These are phyloP conservation scores for Deroptyus accipitrinus DNA, from an alignment of 2,113 vertebrate genomes.

Conservation along the genomic window DNA sequence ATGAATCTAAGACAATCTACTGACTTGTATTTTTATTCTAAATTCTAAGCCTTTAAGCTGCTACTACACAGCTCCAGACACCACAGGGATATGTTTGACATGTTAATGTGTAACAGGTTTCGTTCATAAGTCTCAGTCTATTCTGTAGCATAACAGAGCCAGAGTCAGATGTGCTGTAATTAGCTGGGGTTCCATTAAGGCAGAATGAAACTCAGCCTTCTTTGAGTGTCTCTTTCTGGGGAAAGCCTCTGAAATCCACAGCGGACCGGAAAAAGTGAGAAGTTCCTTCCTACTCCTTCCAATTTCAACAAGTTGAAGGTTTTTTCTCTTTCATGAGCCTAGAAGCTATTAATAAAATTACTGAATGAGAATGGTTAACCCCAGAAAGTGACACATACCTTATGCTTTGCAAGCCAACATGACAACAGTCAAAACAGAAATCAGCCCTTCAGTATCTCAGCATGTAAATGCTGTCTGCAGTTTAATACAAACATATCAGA, in stretches of 20 bases:
- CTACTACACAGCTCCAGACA: background rate
- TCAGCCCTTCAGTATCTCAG: background rate
- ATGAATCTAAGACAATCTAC: background rate
- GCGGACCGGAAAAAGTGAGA: background rate
- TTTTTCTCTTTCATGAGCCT: background rate
- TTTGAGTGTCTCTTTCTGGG: background rate
- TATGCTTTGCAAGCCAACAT: constrained; percentile 16
- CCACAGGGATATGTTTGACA: background rate
- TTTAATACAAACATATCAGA: background rate
- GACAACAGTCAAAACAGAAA: constrained; percentile 52
- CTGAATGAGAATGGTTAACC: constrained; percentile 14
- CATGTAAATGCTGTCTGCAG: background rate
- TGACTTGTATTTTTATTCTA: background rate
- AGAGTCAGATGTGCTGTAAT: background rate
- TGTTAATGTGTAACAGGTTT: background rate
- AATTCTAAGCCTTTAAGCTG: background rate
- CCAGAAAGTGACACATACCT: constrained; percentile 8
- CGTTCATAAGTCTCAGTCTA: constrained; percentile 34
- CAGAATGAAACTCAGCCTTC: background rate
- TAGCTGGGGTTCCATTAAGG: background rate
- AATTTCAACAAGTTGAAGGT: background rate
- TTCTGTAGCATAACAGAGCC: background rate
- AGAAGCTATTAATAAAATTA: constrained; percentile 51
- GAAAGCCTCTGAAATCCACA: constrained; percentile 37
- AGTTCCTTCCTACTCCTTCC: constrained; percentile 20